These are phyloP conservation scores for Chlorodrepanis virens DNA, from an alignment of 2,113 vertebrate species.

Conservation along the genomic window DNA sequence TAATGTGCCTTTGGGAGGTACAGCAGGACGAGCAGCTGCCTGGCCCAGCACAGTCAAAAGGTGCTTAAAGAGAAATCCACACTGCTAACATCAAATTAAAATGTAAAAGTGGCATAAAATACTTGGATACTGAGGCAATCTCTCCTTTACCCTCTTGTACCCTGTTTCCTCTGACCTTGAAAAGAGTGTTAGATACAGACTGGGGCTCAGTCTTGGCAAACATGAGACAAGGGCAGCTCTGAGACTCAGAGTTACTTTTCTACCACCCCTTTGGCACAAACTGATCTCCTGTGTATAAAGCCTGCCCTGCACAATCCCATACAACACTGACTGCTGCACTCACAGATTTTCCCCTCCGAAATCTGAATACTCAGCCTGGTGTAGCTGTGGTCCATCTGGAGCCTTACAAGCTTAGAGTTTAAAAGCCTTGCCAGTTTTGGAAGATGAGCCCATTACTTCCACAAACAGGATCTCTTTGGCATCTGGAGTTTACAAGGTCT, in stretches of 20 bases:
- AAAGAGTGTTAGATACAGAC: not conserved
- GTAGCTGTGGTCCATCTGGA: not conserved
- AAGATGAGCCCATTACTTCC: not conserved
- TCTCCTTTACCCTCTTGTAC: not conserved
- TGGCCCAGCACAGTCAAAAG: not conserved
- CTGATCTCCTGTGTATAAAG: not conserved
- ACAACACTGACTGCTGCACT: not conserved
- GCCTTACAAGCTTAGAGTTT: not conserved
- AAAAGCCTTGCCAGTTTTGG: not conserved
- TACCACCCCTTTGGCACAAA: not conserved
- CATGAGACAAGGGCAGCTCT: not conserved
- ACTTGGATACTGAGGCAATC: not conserved
- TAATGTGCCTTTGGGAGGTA: not conserved
- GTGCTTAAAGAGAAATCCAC: not conserved
- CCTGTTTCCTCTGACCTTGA: not conserved
- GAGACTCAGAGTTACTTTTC: not conserved
- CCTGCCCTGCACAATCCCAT: not conserved
- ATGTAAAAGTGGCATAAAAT: not conserved
- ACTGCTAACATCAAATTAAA: not conserved
- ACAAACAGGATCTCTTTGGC: not conserved
- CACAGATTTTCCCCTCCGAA: not conserved
- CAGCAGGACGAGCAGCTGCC: not conserved
- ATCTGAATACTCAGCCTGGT: not conserved
- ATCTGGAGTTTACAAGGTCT: not conserved
- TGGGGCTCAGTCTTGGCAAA: not conserved